Conservation (phyloP, 2,113 vertebrate genomes). For the Cichladusa arquata region DNA sequence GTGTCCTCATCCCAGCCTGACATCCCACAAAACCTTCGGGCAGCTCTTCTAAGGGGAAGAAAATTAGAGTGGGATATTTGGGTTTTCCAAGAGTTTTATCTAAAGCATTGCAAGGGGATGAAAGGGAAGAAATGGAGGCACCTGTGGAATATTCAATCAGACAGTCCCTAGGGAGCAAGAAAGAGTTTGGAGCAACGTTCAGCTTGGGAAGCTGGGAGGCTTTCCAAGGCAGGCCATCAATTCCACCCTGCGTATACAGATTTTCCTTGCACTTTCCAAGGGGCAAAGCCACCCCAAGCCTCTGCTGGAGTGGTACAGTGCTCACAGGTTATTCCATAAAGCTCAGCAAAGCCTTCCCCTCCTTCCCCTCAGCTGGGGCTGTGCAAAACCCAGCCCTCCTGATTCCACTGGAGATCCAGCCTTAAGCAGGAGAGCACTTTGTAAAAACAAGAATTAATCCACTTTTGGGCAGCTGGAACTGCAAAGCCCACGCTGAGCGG, state of each 20-base stretch:
- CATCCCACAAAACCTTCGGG: neutral
- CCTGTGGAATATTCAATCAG: neutral
- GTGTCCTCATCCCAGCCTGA: neutral
- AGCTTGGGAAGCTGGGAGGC: neutral
- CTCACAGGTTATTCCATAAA: neutral
- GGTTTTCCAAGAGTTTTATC: neutral
- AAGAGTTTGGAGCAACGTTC: neutral
- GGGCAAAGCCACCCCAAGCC: neutral
- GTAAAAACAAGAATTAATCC: neutral
- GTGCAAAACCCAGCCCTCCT: neutral
- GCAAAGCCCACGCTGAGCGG: neutral
- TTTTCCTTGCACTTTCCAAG: neutral
- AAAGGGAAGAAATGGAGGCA: neutral
- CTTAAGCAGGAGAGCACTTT: neutral
- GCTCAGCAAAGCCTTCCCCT: neutral
- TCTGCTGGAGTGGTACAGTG: rapidly evolving
- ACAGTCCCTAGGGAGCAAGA: neutral
- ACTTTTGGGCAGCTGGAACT: neutral
- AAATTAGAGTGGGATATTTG: neutral
- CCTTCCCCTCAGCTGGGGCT: neutral
- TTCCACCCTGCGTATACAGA: neutral
- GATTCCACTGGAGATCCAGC: neutral
- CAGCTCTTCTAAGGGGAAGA: neutral
- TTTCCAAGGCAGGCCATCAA: neutral
- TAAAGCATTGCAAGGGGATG: neutral